Base-by-base conservation (phyloP, 2,888 invertebrate genomes). In the Cloeon dipterum region DNA sequence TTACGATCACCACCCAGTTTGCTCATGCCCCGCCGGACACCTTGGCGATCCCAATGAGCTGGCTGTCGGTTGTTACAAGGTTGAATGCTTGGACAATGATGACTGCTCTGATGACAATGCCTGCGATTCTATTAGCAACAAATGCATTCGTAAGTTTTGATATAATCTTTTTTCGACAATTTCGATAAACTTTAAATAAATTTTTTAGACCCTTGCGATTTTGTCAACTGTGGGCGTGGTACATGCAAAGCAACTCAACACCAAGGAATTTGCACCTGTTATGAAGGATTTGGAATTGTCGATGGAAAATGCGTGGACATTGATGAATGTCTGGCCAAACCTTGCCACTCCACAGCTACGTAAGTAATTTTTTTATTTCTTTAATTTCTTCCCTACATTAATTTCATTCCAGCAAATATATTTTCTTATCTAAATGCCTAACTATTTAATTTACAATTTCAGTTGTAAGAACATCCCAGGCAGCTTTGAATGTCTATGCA, bases 61-160 rank as follows among this genome's bases (percentile, higher is more conserved):
- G 37, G 66, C 65, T 36, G 65, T 82, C 36, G 88, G 88, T 23
- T 88, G 86, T 50, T 85, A 82, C 53, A 79, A 77, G 57, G 88
- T 86, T 3, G 86, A 88, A 57, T 89, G 88, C 54, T 60, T 78
- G 2, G 68, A 68, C 32, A 68, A 78, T 50, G 65, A 66, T 26
- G 83, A 85, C 46, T 88, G 88, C 49, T 57, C 74, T 3, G 54
- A 50, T 21, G 76, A 81, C 42, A 78, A 75, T 54, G 69, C 70
- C 45, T 88, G 88, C 49, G 76, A 83, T 49, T 54, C 58, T 3
- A 67, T 67, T 46, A 71, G 62, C 35, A 79, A 83, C 52, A 82
- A 79, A 56, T 85, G 82, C 51, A 63, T 70, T 46, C 78, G 75
- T 74, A 61, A 62, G 65, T 59, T 11, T 34, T 37, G 14, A 10